Evolutionary conservation across 1,140 invertebrate genomes (phyloP).

Genomic region (Ceratina japonica): DNA sequence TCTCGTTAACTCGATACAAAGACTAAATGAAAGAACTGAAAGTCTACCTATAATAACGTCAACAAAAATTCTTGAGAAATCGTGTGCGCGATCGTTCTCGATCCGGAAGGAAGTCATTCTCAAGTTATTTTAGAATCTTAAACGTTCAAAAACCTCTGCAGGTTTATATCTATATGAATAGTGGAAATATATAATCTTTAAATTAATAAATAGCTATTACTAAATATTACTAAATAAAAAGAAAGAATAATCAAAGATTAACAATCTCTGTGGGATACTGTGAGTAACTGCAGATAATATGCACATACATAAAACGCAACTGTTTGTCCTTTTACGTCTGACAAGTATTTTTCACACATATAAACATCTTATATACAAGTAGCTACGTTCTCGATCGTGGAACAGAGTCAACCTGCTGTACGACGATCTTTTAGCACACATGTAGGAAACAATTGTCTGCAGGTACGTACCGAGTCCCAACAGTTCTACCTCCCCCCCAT

Average conservation of each 20-base stretch:
- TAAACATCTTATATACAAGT: constrained; percentile 34
- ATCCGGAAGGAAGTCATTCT: too few species aligned
- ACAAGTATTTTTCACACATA: background rate
- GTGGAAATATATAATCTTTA: constrained; percentile 8
- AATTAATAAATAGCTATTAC: constrained; percentile 13
- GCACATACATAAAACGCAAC: constrained; percentile 4
- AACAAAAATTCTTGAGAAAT: too few species aligned
- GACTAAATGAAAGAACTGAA: background rate
- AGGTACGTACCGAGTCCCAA: background rate
- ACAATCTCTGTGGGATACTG: background rate
- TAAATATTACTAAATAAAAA: background rate
- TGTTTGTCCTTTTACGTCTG: background rate
- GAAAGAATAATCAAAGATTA: background rate
- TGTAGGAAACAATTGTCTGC: constrained; percentile 8
- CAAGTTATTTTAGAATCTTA: too few species aligned
- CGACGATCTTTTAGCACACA: constrained; percentile 1
- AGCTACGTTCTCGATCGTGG: background rate
- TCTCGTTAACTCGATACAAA: background rate
- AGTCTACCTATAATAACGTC: too few species aligned
- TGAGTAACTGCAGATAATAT: constrained; percentile 8
- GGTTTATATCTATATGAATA: background rate
- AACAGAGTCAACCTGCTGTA: constrained; percentile 14
- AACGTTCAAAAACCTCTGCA: too few species aligned
- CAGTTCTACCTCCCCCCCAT: too few species aligned
- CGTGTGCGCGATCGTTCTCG: too few species aligned